These are phyloP conservation scores for Suricata suricatta DNA, from an alignment of 2,113 vertebrate genomes.

Conservation along the genomic window DNA sequence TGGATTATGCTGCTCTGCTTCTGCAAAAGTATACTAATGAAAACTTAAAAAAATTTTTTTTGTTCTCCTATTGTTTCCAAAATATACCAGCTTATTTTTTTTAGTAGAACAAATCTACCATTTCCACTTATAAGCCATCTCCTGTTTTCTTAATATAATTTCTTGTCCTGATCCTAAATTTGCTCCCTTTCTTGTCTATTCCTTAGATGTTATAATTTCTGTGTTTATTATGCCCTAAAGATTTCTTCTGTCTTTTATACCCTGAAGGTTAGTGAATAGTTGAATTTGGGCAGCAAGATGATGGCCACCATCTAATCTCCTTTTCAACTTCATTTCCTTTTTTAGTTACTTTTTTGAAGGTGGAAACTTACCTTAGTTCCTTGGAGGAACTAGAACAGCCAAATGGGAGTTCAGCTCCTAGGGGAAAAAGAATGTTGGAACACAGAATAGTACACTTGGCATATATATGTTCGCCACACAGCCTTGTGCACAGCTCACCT, in stretches of 20 bases:
- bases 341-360: conserved; percentile 43
- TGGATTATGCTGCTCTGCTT: not conserved
- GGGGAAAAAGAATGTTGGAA: not conserved
- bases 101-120: not conserved
- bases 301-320: not conserved
- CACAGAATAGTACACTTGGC: not conserved
- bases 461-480: not conserved
- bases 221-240: conserved; percentile 49
- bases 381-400: not conserved
- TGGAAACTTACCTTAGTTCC: conserved; percentile 1
- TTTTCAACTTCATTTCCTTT: conserved; percentile 62
- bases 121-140: conserved; percentile 1
- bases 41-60: not conserved
- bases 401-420: not conserved
- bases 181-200: not conserved
- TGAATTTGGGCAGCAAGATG: conserved; percentile 37
- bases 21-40: conserved; percentile 11
- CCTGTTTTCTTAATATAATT: conserved; percentile 11
- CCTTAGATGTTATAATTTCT: not conserved
- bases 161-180: conserved; percentile 4
- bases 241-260: conserved; percentile 26
- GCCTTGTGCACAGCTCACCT: not conserved
- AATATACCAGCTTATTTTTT: not conserved
- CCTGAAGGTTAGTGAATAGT: not conserved
- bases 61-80: conserved; percentile 8